These are phyloP conservation scores for Perithous albicinctus DNA, from an alignment of 2,888 invertebrate species.

Conservation along the genomic window DNA sequence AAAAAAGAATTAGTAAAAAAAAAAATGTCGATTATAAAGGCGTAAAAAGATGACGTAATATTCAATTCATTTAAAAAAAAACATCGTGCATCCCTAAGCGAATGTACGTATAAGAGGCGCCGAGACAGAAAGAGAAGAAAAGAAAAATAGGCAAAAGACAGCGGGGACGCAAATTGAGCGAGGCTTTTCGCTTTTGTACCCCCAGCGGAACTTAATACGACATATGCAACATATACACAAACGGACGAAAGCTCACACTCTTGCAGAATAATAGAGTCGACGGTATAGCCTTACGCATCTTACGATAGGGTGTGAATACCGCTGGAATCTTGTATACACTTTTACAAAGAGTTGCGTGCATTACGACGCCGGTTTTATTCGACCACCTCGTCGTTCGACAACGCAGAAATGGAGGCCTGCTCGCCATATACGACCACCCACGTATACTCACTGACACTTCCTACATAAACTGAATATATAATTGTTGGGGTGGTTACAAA, in stretches of 20 bases:
- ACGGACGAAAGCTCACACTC: neutral
- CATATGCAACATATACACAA: neutral
- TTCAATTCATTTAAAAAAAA: too few relatives aligned
- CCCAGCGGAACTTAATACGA: neutral
- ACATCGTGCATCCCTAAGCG: too few relatives aligned
- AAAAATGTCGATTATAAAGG: too few relatives aligned
- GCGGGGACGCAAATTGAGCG: neutral
- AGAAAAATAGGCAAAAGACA: neutral
- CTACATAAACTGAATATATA: neutral
- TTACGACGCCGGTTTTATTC: neutral
- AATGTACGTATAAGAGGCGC: neutral
- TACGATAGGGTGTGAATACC: neutral
- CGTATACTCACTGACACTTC: neutral
- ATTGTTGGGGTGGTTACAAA: too few relatives aligned
- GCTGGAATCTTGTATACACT: neutral
- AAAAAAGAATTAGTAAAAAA: too few relatives aligned
- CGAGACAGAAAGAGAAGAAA: neutral
- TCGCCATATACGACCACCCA: constrained; percentile 34
- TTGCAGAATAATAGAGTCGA: neutral
- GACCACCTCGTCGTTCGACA: neutral
- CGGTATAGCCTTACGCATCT: neutral
- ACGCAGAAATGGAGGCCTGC: neutral
- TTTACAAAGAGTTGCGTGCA: neutral
- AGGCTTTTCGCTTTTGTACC: neutral
- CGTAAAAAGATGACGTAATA: too few relatives aligned